Base-by-base conservation (phyloP, 2,113 vertebrate genomes). In the Tauraco erythrolophus region DNA sequence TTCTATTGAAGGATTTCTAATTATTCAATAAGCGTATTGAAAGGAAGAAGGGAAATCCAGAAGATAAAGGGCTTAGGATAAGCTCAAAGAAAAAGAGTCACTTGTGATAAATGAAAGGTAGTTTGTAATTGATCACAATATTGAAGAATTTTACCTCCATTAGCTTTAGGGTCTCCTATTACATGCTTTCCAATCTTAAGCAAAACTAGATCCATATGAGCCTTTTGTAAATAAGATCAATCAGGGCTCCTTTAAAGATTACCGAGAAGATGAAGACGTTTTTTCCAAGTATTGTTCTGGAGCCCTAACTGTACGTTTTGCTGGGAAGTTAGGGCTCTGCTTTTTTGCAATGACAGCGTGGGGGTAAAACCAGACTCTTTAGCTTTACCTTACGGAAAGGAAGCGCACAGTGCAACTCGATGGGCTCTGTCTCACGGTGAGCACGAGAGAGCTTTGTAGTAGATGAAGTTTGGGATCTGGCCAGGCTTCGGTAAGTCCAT, bases 191-290 rank as follows among this genome's bases (percentile, higher is more conserved):
- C 45, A 69, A 3, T 79, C 78, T 66, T 51, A 75, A 92, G 57
- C 81, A 96, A 95, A 95, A 72, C 35, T 79, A 81, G 78, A 92
- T 89, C 92, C 84, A 50, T 30, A 37, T 35, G 19, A 89, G 39
- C 56, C 86, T 88, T 94, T 82, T 95, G 86, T 94, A 96, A 97
- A 96, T 89, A 93, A 93, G 88, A 93, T 95, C 91, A 89, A 54
- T 96, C 72, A 93, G 93, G 72, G 28, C 72, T 88, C 45, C 61
- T 87, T 89, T 95, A 93, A 92, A 92, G 72, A 77, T 81, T 66
- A 77, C 23, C 8, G 11, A 37, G 75, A 57, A 60, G 86, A 86
- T 93, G 75, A 93, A 89, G 94, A 80, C 6, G 5, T 81, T 95
- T 96, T 90, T 71, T 8, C 75, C 79, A 68, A 68, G 37, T 31